Conservation (phyloP, 2,797 vertebrate species). For the Labeo calbasu region DNA sequence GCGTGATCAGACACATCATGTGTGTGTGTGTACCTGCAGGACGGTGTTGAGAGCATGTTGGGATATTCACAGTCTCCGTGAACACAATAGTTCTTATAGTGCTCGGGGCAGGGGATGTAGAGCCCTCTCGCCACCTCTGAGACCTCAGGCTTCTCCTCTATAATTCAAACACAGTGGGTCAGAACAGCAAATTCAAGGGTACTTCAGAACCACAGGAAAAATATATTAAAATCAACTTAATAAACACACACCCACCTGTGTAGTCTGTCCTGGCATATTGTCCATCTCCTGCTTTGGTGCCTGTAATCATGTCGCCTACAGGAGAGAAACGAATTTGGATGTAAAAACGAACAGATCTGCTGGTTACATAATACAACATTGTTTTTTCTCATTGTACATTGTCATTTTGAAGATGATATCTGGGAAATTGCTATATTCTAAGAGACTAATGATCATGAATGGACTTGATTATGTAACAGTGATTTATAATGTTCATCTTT, state of each 20-base stretch:
- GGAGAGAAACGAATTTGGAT: constrained; percentile 32
- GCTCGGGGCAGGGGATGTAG: constrained; percentile 94
- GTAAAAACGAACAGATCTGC: constrained; percentile 22
- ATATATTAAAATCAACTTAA: not conserved
- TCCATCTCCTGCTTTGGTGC: constrained; percentile 89
- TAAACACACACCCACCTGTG: constrained; percentile 79
- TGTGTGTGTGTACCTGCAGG: constrained; percentile 87
- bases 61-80: constrained; percentile 97
- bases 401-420: constrained; percentile 19
- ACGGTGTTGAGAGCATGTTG: constrained; percentile 87
- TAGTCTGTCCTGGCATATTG: constrained; percentile 92
- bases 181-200: constrained; percentile 5
- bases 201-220: not conserved
- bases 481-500: constrained; percentile 26
- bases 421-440: constrained; percentile 7
- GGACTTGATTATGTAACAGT: constrained; percentile 22
- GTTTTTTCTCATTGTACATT: constrained; percentile 2
- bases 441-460: constrained; percentile 15
- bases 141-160: constrained; percentile 71
- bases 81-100: constrained; percentile 94
- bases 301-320: constrained; percentile 88
- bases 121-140: constrained; percentile 88
- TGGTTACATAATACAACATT: constrained; percentile 29
- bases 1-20: constrained; percentile 19
- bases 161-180: constrained; percentile 36